Conservation (phyloP, 2,888 invertebrate species). For the Ormyrus pomaceus region DNA sequence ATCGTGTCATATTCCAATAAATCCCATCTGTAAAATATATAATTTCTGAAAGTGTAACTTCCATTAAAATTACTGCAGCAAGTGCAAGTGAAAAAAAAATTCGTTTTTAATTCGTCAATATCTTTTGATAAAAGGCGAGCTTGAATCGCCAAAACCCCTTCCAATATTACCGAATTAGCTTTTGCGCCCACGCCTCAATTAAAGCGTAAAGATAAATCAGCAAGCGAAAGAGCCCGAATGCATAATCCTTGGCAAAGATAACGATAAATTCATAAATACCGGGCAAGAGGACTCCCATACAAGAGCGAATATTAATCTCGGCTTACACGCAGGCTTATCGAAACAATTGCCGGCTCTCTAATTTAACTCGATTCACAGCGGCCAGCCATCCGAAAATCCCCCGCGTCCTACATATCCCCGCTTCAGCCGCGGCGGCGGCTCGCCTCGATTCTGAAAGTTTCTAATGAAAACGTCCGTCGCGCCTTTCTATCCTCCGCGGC, state of each 20-base stretch:
- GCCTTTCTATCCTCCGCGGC: neutral
- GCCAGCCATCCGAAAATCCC: neutral
- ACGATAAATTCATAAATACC: neutral
- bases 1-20: too few relatives aligned
- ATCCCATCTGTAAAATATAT: too few relatives aligned
- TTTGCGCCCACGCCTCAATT: neutral
- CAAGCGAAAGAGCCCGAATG: neutral
- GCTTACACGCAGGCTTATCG: slow-evolving; percentile 16
- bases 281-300: neutral
- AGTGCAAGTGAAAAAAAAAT: too few relatives aligned
- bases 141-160: too few relatives aligned
- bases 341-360: slow-evolving; percentile 26
- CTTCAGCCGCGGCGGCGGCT: neutral
- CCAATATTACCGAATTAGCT: too few relatives aligned
- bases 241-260: slow-evolving; percentile 1
- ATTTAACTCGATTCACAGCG: slow-evolving; percentile 21
- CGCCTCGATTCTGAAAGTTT: slow-evolving; percentile 5
- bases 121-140: too few relatives aligned
- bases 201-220: neutral
- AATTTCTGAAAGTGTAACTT: too few relatives aligned
- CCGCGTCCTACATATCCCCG: too few relatives aligned
- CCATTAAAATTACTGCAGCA: too few relatives aligned
- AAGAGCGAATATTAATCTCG: slow-evolving; percentile 32
- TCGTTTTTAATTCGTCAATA: too few relatives aligned
- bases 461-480: slow-evolving; percentile 18